Evolutionary conservation across 53 echinoderm and acorn worm species (phyloP).

Genomic region (Hippasteria phrygiana): DNA sequence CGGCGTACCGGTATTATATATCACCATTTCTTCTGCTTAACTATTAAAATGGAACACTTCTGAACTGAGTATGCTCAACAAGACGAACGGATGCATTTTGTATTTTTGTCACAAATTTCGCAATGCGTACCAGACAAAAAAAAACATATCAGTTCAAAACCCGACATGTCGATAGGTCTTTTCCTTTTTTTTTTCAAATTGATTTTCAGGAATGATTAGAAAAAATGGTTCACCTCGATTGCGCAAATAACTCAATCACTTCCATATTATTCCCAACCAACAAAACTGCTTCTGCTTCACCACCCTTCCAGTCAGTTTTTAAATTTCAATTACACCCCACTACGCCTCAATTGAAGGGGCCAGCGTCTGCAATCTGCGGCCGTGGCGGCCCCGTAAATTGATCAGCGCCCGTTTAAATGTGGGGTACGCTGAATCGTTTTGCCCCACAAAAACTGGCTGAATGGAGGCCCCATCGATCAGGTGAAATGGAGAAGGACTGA

Average conservation of each 20-base stretch:
- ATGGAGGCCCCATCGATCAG: constrained; percentile 35
- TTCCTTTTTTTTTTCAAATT: neutral
- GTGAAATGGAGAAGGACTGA: constrained; percentile 4
- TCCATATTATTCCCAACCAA: neutral
- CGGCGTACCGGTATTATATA: no score
- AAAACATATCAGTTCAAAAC: no score
- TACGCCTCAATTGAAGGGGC: neutral
- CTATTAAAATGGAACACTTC: no score
- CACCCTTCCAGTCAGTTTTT: neutral
- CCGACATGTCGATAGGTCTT: neutral
- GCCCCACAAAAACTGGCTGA: constrained; percentile 54
- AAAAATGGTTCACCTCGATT: neutral
- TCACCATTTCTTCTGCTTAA: no score
- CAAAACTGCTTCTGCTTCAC: constrained; percentile 1
- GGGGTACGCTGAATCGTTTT: constrained; percentile 47
- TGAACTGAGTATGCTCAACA: no score
- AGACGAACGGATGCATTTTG: no score
- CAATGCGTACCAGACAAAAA: no score
- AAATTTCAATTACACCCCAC: constrained; percentile 16
- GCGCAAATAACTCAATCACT: neutral
- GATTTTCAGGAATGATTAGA: neutral
- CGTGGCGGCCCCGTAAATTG: constrained; percentile 9
- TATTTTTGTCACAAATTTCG: no score
- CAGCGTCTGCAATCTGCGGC: neutral
- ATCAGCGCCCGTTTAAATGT: constrained; percentile 25